Percentiles rank a stretch among this genome's conserved stretches.
Conservation (phyloP, 2,888 invertebrate genomes). For the Kryphioiulus occultus region DNA sequence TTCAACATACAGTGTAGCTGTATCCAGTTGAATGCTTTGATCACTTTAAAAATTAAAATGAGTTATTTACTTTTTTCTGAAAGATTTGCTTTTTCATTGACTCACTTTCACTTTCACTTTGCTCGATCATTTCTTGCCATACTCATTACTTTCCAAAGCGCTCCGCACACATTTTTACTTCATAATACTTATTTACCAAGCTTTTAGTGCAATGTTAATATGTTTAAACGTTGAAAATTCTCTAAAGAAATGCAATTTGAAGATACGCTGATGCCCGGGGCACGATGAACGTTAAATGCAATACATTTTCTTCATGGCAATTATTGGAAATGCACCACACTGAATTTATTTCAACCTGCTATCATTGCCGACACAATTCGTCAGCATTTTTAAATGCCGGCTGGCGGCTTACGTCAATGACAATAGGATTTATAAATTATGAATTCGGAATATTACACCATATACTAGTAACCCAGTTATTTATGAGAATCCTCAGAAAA, state of each 20-base stretch:
- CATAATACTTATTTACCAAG: conserved; percentile 1
- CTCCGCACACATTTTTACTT: conserved; percentile 11
- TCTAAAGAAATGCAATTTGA: not conserved
- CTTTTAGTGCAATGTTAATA: conserved; percentile 14
- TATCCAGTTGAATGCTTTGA: too few species aligned
- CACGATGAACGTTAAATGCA: not conserved
- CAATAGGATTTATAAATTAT: not conserved
- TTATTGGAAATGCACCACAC: not conserved
- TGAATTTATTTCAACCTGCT: not conserved
- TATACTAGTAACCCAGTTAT: conserved; percentile 14
- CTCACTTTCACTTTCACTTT: not conserved
- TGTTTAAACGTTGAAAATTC: not conserved
- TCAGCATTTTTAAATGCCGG: not conserved
- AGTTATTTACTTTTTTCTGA: too few species aligned
- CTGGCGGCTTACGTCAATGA: not conserved
- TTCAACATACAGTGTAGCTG: too few species aligned
- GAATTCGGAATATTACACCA: not conserved
- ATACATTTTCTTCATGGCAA: conserved; percentile 1
- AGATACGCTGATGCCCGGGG: not conserved
- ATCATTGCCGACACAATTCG: not conserved
- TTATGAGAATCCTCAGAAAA: not conserved
- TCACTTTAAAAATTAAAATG: too few species aligned
- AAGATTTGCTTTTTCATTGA: not conserved
- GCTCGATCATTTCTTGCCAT: not conserved
- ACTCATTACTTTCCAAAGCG: not conserved